Evolutionary conservation across 2,797 vertebrate species (phyloP).

Genomic region (Lepilemur ruficaudatus): DNA sequence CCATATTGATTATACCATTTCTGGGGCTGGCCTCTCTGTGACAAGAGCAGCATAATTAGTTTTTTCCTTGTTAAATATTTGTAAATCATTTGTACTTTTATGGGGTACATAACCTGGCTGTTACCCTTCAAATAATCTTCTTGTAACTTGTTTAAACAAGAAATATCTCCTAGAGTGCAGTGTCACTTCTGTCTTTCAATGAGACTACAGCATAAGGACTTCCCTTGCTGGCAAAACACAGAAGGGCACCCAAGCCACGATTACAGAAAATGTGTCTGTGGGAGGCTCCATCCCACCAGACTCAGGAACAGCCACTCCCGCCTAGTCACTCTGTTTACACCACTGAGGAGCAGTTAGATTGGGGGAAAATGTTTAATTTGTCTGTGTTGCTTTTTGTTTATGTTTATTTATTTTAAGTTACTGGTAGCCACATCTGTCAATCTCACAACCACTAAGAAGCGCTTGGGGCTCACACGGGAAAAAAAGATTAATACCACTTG

Average conservation of each 20-base stretch:
- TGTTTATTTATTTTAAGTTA: not conserved
- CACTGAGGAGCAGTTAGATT: not conserved
- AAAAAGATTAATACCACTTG: not conserved
- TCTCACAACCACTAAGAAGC: not conserved
- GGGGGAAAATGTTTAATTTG: not conserved
- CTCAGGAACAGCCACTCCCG: not conserved
- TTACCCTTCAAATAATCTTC: conserved; percentile 80
- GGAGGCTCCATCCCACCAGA: not conserved
- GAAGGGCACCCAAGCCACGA: fast-evolving
- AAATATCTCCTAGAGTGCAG: conserved; percentile 11
- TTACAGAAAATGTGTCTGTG: fast-evolving
- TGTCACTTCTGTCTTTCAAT: not conserved
- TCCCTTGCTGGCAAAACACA: not conserved
- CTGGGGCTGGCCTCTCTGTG: conserved; percentile 87
- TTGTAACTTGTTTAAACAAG: conserved; percentile 76
- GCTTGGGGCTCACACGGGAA: conserved; percentile 38
- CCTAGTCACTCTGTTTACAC: not conserved
- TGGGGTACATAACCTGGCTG: conserved; percentile 81
- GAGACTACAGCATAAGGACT: not conserved
- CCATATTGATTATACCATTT: conserved; percentile 96
- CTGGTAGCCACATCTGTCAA: not conserved
- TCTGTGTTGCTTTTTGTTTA: not conserved
- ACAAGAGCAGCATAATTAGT: conserved; percentile 87
- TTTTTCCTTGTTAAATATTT: conserved; percentile 87
- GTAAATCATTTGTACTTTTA: conserved; percentile 84